Evolutionary conservation across 2,797 vertebrate species (phyloP).

Genomic region (Hirundo rustica): DNA sequence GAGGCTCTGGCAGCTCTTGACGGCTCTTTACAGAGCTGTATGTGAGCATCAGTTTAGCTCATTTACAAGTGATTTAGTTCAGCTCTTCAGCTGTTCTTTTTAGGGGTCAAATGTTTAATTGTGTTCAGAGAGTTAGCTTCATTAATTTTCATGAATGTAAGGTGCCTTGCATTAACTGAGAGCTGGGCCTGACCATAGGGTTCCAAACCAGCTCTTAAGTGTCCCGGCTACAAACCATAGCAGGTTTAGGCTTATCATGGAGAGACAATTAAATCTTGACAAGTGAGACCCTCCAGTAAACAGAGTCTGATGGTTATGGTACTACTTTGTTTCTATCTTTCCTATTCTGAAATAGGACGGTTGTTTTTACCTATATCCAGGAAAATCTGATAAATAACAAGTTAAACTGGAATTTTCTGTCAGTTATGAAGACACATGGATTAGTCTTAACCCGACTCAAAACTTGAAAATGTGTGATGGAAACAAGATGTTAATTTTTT

Average conservation of each 20-base stretch:
- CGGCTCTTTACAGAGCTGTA: neutral
- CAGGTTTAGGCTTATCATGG: neutral
- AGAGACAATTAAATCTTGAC: neutral
- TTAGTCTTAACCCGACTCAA: neutral
- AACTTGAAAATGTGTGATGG: neutral
- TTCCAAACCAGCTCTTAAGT: neutral
- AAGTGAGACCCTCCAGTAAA: neutral
- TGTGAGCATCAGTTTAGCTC: neutral
- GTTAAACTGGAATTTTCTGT: neutral
- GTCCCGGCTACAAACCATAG: neutral
- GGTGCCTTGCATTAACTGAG: neutral
- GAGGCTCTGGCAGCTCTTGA: neutral
- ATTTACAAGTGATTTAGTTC: neutral
- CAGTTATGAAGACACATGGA: neutral
- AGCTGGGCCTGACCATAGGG: neutral
- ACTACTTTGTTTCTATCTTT: neutral
- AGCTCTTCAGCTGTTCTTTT: neutral
- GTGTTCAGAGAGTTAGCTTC: neutral
- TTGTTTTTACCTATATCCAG: neutral
- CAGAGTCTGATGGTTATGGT: neutral
- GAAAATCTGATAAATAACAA: neutral
- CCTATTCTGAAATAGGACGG: neutral
- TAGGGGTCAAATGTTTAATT: neutral
- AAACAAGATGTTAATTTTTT: neutral
- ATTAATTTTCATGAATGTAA: neutral